Evolutionary conservation across 1,140 invertebrate species (phyloP).

Genomic region (Sarcophaga bullata): DNA sequence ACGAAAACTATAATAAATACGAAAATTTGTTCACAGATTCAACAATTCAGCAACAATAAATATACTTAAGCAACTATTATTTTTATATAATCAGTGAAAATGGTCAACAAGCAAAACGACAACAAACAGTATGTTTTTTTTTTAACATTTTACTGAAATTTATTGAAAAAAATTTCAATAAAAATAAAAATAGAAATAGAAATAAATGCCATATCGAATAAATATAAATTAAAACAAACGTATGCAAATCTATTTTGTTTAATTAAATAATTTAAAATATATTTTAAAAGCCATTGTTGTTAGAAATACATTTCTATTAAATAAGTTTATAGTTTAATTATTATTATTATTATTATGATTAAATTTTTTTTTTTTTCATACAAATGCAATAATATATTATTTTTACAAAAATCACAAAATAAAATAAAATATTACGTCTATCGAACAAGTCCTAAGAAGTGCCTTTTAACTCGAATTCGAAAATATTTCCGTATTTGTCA

Average conservation of each 20-base stretch:
- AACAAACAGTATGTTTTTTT: too few species aligned
- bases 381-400: conserved; percentile 31
- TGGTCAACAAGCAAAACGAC: too few species aligned
- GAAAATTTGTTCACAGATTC: too few species aligned
- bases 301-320: conserved; percentile 28
- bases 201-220: conserved; percentile 31
- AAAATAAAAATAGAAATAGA: background rate
- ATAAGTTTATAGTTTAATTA: conserved; percentile 26
- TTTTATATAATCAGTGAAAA: background rate
- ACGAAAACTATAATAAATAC: background rate
- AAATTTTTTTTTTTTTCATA: conserved; percentile 7
- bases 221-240: background rate
- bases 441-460: background rate
- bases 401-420: background rate
- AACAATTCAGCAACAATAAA: too few species aligned
- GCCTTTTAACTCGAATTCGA: conserved; percentile 17
- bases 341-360: too few species aligned
- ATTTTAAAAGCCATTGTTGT: conserved; percentile 26
- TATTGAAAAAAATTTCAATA: background rate
- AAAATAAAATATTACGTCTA: conserved; percentile 17
- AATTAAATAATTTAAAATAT: conserved; percentile 26
- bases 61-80: background rate
- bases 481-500: background rate
- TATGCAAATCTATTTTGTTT: background rate
- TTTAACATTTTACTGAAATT: background rate